These are phyloP conservation scores for Drosophila atripex DNA, from an alignment of 2,888 invertebrate genomes.

Conservation along the genomic window DNA sequence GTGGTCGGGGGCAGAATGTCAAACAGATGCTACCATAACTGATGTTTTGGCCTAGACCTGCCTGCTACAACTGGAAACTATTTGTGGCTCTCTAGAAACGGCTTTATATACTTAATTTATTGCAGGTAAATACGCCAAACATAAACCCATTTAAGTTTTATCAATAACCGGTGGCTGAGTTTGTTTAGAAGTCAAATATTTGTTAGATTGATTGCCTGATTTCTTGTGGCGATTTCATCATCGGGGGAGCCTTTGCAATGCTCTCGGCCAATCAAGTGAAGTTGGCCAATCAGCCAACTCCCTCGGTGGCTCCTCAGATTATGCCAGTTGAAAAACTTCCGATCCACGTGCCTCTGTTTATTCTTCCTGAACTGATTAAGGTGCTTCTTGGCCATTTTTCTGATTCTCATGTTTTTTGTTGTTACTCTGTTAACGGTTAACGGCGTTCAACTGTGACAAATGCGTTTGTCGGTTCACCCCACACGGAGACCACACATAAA, in stretches of 20 bases:
- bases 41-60: constrained; percentile 23
- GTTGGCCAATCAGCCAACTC: constrained; percentile 59
- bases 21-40: constrained; percentile 40
- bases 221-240: too few relatives aligned
- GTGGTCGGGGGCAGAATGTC: constrained; percentile 23
- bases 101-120: not conserved
- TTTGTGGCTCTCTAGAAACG: constrained; percentile 5
- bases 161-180: not conserved
- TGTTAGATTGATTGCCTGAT: constrained; percentile 36
- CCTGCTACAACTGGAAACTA: constrained; percentile 21
- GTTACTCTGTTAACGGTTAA: constrained; percentile 65
- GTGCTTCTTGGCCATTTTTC: constrained; percentile 46
- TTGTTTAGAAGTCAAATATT: constrained; percentile 31
- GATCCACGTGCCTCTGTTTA: constrained; percentile 13
- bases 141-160: not conserved
- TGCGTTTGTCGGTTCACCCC: constrained; percentile 68
- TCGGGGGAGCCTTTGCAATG: not conserved
- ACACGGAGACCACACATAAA: constrained; percentile 28
- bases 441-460: constrained; percentile 77
- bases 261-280: constrained; percentile 63
- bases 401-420: not conserved
- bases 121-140: not conserved
- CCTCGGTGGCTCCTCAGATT: constrained; percentile 1
- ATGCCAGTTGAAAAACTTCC: constrained; percentile 11
- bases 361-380: constrained; percentile 59